Evolutionary conservation across 1,140 invertebrate genomes (phyloP), one percentile per base, ranked within the genome.

Genomic region (Stenopsyche tienmushanensis): DNA sequence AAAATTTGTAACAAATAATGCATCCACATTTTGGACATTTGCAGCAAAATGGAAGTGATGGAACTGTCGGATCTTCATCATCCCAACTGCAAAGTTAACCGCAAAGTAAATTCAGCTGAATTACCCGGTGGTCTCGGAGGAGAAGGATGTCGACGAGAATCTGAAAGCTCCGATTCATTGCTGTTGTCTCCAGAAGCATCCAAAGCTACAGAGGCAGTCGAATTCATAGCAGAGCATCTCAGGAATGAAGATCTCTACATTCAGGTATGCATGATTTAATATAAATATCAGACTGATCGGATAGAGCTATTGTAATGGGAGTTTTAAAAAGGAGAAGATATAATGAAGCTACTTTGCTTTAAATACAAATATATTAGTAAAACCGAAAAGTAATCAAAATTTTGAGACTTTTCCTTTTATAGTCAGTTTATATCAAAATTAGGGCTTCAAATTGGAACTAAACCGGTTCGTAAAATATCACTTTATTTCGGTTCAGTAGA

Each of bases 221-320:
- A 96, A 75, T 98, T 98, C 77, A 98, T 99, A 67, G 96, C 96
- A 20, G 96, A 98, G 78, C 96, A 99, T 84, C 84, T 99, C 63
- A 88, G 95, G 71, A 96, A 96, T 76, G 95, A 97, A 80, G 94
- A 97, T 83, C 88, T 96, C 73, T 96, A 97, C 73, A 97, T 97
- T 78, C 96, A 98, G 87, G 95, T 96, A 78, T 29, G 10, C 15
- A 23, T 23, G 9, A 7, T 25, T 49, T 7, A 7, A 49, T 49
- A 18, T 18, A 15, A 15, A 49, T 21, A 49, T 18, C 21, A n/a
- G n/a, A 9, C 9, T 41, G n/a, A n/a, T 9, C 39, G n/a, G 9
- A 41, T 41, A 41, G n/a, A 41, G 39, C 39, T 41, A 10, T 10
- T 50, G 8, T 10, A n/a, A n/a, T n/a, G n/a, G n/a, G n/a, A n/a